phyloP scores from a whole-genome alignment of 2,888 invertebrate genomes.

The Eulithis prunata region DNA sequence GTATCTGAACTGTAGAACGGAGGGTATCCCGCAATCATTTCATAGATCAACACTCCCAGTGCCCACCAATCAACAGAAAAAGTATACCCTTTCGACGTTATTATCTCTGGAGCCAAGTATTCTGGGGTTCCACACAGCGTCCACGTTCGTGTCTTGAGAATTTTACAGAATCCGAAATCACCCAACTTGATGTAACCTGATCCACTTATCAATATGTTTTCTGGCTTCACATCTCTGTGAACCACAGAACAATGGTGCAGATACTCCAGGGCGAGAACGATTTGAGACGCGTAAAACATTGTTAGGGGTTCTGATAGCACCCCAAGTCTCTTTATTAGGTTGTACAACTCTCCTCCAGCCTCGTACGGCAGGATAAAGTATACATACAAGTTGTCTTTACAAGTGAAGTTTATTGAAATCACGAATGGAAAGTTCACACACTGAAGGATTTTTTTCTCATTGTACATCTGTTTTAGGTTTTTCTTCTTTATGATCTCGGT shows the following conservation, averaged over 20 bases:
- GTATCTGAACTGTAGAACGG: slow-evolving; percentile 95
- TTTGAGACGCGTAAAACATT: slow-evolving; percentile 95
- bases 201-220: slow-evolving; percentile 91
- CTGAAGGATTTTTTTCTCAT: slow-evolving; percentile 94
- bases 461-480: slow-evolving; percentile 91
- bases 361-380: slow-evolving; percentile 92
- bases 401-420: slow-evolving; percentile 90
- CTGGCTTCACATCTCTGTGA: slow-evolving; percentile 96
- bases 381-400: slow-evolving; percentile 92
- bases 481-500: slow-evolving; percentile 91
- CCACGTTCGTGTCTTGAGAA: slow-evolving; percentile 90
- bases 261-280: slow-evolving; percentile 94
- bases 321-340: slow-evolving; percentile 85
- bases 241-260: slow-evolving; percentile 92
- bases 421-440: slow-evolving; percentile 93
- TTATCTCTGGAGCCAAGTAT: slow-evolving; percentile 96
- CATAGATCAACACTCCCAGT: slow-evolving; percentile 92
- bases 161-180: slow-evolving; percentile 97
- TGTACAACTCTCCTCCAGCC: slow-evolving; percentile 93
- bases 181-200: slow-evolving; percentile 92
- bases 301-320: slow-evolving; percentile 89
- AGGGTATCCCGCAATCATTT: slow-evolving; percentile 95
- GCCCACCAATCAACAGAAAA: slow-evolving; percentile 98
- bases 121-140: slow-evolving; percentile 98
- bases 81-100: slow-evolving; percentile 94